Conservation (phyloP, 2,113 vertebrate species). For the Falcunculus frontatus region DNA sequence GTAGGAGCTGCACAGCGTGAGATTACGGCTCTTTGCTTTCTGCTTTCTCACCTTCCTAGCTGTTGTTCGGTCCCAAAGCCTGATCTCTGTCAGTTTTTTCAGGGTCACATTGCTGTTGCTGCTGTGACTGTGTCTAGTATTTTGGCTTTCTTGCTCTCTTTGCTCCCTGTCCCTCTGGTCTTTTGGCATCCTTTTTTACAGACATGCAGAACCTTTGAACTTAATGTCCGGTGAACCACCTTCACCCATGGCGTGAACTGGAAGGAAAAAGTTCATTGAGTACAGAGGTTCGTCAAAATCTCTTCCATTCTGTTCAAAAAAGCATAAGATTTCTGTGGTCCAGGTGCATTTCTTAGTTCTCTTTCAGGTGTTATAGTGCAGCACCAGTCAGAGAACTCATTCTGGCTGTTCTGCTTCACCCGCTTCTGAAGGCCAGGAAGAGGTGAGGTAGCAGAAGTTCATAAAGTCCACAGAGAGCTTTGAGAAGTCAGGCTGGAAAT, state of each 20-base stretch:
- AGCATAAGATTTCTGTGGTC: neutral
- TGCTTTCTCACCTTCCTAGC: neutral
- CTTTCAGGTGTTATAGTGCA: neutral
- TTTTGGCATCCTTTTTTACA: neutral
- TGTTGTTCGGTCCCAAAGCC: neutral
- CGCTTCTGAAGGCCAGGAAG: neutral
- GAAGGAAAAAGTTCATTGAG: neutral
- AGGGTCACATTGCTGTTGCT: neutral
- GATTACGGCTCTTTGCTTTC: neutral
- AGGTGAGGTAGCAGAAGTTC: neutral
- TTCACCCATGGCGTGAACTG: neutral
- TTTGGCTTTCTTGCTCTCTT: neutral
- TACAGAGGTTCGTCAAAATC: neutral
- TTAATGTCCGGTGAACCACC: neutral
- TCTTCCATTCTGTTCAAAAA: neutral
- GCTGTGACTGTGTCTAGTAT: neutral
- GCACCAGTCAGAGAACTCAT: neutral
- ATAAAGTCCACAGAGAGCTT: neutral
- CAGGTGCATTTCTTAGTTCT: neutral
- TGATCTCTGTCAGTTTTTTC: neutral
- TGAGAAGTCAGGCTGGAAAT: conserved; percentile 12
- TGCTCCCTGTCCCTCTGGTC: neutral
- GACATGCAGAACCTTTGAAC: neutral
- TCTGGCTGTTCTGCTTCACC: neutral
- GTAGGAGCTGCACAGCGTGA: neutral